Percentiles rank a stretch among this genome's conserved stretches.
phyloP scores from a whole-genome alignment of 2,113 vertebrate species.

The Axis porcinus region DNA sequence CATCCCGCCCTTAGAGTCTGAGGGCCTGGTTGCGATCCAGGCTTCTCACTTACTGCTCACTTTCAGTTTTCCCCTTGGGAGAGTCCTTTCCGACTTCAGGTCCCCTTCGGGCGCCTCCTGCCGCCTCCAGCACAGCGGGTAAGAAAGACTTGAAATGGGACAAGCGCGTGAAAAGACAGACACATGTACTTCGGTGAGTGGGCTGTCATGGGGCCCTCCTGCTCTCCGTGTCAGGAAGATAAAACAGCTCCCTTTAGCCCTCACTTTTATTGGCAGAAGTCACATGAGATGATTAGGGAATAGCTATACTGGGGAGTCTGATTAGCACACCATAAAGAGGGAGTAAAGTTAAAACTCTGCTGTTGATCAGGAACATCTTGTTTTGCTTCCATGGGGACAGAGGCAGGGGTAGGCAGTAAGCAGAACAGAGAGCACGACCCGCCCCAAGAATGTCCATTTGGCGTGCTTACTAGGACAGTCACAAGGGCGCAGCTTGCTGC shows the following conservation, averaged over 20 bases:
- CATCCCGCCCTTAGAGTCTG: neutral
- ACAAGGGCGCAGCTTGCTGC: rapidly evolving
- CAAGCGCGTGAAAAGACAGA: rapidly evolving
- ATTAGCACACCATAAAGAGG: neutral
- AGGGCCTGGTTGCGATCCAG: neutral
- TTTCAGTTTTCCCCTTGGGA: neutral
- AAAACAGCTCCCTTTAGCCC: neutral
- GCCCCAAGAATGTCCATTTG: neutral
- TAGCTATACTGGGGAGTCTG: neutral
- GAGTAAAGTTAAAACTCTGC: neutral
- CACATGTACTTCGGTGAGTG: neutral
- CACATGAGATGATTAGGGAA: neutral
- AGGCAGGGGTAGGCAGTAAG: neutral
- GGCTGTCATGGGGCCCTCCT: neutral
- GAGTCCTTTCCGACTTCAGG: neutral
- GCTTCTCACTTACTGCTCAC: neutral
- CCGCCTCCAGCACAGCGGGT: rapidly evolving
- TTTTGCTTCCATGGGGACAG: neutral
- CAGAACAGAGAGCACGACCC: neutral
- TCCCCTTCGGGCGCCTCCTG: neutral
- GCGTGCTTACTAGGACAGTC: neutral
- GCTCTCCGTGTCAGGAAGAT: neutral
- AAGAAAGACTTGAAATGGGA: neutral
- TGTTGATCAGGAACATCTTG: neutral
- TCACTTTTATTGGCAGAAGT: neutral